These are phyloP conservation scores for Geotrupes spiniger DNA, from an alignment of 2,888 invertebrate genomes.

Conservation along the genomic window DNA sequence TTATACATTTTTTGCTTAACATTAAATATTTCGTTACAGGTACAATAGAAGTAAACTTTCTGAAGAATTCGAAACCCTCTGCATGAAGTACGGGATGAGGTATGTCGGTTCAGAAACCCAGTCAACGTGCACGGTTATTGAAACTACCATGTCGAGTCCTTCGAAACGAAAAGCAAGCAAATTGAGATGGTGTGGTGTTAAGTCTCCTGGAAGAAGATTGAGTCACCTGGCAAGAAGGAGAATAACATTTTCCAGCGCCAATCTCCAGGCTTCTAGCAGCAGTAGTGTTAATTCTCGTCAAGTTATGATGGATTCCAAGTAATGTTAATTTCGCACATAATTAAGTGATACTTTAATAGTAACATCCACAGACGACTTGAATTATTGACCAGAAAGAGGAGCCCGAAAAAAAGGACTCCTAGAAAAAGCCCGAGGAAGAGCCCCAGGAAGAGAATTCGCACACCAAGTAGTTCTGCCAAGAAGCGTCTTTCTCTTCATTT, in stretches of 20 bases:
- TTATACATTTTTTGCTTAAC: too few relatives aligned
- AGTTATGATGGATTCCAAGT: constrained; percentile 67
- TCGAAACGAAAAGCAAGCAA: constrained; percentile 56
- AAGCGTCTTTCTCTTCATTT: constrained; percentile 45
- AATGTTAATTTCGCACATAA: constrained; percentile 29
- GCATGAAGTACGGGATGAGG: constrained; percentile 64
- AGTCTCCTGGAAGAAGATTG: constrained; percentile 73
- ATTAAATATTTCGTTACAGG: too few relatives aligned
- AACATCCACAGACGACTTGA: constrained; percentile 30
- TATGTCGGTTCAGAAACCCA: constrained; percentile 75
- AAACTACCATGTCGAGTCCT: constrained; percentile 60
- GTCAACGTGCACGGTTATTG: constrained; percentile 62
- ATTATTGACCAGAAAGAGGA: constrained; percentile 43
- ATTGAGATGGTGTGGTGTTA: constrained; percentile 46
- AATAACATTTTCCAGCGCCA: constrained; percentile 73
- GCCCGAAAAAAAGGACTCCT: constrained; percentile 51
- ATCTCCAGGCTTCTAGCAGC: constrained; percentile 52
- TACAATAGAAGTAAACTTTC: constrained; percentile 68
- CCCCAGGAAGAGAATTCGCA: constrained; percentile 52
- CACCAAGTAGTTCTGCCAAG: constrained; percentile 62
- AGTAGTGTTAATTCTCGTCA: constrained; percentile 52
- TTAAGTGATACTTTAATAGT: background rate
- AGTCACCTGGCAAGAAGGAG: constrained; percentile 75
- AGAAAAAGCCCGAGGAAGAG: constrained; percentile 57
- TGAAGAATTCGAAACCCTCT: constrained; percentile 68